Conservation (phyloP, 1,140 invertebrate species). For the Halesus radiatus region DNA sequence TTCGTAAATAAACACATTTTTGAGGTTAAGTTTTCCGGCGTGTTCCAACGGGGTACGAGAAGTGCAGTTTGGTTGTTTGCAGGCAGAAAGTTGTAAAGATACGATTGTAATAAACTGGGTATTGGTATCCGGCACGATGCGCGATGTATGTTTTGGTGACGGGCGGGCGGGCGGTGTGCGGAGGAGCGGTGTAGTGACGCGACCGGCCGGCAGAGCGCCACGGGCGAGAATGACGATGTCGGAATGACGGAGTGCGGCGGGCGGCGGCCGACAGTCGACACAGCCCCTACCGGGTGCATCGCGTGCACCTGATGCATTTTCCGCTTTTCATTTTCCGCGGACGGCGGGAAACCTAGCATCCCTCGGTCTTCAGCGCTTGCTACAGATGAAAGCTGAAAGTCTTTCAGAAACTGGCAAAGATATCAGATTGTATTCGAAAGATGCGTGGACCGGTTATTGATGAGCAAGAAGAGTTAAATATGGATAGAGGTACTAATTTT, state of each 20-base stretch:
- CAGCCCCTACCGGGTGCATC: conserved; percentile 49
- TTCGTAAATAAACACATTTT: conserved; percentile 28
- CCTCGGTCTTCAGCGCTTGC: not conserved
- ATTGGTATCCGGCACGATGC: too few relatives aligned
- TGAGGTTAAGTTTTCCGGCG: conserved; percentile 39
- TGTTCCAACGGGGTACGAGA: not conserved
- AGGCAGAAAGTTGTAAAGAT: not conserved
- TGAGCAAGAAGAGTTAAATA: too few relatives aligned
- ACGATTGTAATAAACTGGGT: too few relatives aligned
- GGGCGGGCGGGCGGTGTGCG: not conserved
- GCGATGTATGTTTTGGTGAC: too few relatives aligned
- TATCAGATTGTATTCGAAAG: too few relatives aligned
- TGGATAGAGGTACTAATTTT: too few relatives aligned
- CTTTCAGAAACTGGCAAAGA: too few relatives aligned
- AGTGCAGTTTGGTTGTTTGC: conserved; percentile 16
- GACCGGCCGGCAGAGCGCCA: conserved; percentile 45
- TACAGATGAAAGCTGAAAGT: too few relatives aligned
- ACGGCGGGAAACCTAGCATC: not conserved
- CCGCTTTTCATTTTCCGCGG: not conserved
- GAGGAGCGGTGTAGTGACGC: conserved; percentile 34
- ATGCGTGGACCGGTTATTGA: too few relatives aligned
- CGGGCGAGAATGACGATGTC: conserved; percentile 49
- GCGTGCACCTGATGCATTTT: conserved; percentile 30
- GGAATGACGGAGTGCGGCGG: conserved; percentile 46
- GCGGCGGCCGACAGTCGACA: conserved; percentile 38